These are phyloP conservation scores for Paramormyrops kingsleyae DNA, from an alignment of 2,113 vertebrate genomes.

Conservation along the genomic window DNA sequence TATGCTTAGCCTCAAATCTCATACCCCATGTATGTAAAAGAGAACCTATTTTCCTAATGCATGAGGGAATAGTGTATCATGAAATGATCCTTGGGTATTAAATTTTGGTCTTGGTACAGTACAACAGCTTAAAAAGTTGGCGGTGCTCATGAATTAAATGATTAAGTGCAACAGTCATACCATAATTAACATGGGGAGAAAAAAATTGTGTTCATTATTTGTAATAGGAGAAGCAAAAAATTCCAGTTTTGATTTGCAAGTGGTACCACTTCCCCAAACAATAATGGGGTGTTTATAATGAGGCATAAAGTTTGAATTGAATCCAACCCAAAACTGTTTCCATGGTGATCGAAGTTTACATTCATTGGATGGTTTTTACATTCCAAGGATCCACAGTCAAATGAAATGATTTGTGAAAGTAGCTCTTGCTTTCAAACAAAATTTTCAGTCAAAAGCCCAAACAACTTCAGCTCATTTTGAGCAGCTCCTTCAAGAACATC, in stretches of 20 bases:
- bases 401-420: background rate
- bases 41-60: background rate
- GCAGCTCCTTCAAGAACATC: background rate
- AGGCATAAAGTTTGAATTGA: background rate
- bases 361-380: background rate
- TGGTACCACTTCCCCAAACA: background rate
- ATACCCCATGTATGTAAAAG: background rate
- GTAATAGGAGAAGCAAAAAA: background rate
- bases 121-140: background rate
- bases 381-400: background rate
- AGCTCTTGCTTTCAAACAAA: background rate
- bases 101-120: background rate
- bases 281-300: background rate
- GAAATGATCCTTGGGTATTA: background rate
- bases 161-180: background rate
- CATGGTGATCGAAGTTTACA: background rate
- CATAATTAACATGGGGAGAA: background rate
- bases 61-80: background rate
- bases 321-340: background rate
- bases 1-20: background rate
- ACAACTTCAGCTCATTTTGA: background rate
- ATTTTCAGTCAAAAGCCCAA: background rate
- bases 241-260: background rate
- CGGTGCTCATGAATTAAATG: background rate
- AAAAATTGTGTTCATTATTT: background rate